phyloP scores from a whole-genome alignment of 2,113 vertebrate species.

The Vidua macroura region DNA sequence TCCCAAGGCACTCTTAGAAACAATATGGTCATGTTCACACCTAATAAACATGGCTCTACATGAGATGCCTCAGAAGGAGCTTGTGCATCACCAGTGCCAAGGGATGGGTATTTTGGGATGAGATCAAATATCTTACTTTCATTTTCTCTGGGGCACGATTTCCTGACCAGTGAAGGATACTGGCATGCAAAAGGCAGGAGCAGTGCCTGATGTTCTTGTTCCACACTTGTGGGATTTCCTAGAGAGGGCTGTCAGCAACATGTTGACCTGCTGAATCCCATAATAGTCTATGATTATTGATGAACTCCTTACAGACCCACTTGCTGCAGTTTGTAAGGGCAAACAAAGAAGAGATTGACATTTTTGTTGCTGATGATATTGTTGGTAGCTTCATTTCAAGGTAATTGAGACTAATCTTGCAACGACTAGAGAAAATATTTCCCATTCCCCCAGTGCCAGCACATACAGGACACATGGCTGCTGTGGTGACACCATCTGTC shows the following conservation, averaged over 20 bases:
- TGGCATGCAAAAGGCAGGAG: not conserved
- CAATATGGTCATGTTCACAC: not conserved
- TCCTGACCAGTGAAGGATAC: not conserved
- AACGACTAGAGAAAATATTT: not conserved
- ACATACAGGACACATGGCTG: not conserved
- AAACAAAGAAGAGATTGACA: not conserved
- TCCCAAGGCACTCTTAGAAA: not conserved
- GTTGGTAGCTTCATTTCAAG: not conserved
- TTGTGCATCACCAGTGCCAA: not conserved
- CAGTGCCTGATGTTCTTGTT: not conserved
- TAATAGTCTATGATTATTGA: not conserved
- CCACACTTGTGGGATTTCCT: not conserved
- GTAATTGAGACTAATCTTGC: not conserved
- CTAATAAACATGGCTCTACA: not conserved
- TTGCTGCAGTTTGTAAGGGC: not conserved
- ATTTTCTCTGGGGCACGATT: not conserved
- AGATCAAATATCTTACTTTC: not conserved
- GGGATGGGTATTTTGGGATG: not conserved
- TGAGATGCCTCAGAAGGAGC: not conserved
- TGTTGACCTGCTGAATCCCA: not conserved
- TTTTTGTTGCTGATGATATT: not conserved
- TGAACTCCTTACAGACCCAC: not conserved
- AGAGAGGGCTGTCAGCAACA: not conserved
- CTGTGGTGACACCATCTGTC: not conserved
- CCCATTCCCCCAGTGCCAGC: rapidly evolving